A percentile compares a stretch with the other conserved stretches of the same genome.
Evolutionary conservation across 2,888 invertebrate species (phyloP).

Genomic region (Ypsolopha scabrella): DNA sequence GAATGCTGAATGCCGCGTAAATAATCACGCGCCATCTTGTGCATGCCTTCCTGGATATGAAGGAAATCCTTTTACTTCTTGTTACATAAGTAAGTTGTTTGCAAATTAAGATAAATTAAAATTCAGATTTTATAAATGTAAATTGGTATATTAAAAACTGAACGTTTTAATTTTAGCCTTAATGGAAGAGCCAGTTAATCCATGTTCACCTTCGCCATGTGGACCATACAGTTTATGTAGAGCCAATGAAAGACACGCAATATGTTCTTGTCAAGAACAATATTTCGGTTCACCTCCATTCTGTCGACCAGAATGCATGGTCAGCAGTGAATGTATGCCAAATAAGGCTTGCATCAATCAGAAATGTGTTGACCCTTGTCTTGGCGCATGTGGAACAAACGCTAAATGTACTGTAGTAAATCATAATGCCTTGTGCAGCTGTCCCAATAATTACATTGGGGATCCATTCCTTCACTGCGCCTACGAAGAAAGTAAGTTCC

Average conservation of each 20-base stretch:
- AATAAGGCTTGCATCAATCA: slow-evolving; percentile 84
- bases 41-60: slow-evolving; percentile 79
- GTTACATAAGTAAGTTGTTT: slow-evolving; percentile 65
- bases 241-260: slow-evolving; percentile 77
- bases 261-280: slow-evolving; percentile 83
- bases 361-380: slow-evolving; percentile 85
- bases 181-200: slow-evolving; percentile 54
- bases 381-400: slow-evolving; percentile 84
- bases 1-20: slow-evolving; percentile 85
- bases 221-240: slow-evolving; percentile 86
- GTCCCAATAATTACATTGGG: slow-evolving; percentile 79
- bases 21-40: slow-evolving; percentile 86
- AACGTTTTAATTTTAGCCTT: slow-evolving; percentile 33
- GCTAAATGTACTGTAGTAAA: slow-evolving; percentile 86
- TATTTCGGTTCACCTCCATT: slow-evolving; percentile 84
- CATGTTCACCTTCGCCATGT: slow-evolving; percentile 77
- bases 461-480: slow-evolving; percentile 85
- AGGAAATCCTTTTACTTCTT: slow-evolving; percentile 83
- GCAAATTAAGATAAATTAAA: not conserved
- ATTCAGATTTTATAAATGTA: not conserved
- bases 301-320: slow-evolving; percentile 85
- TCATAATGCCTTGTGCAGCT: slow-evolving; percentile 89
- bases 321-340: slow-evolving; percentile 85
- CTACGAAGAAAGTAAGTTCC: slow-evolving; percentile 74
- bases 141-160: not conserved